phyloP scores from a whole-genome alignment of 2,888 invertebrate genomes.

The Heliconius erato region DNA sequence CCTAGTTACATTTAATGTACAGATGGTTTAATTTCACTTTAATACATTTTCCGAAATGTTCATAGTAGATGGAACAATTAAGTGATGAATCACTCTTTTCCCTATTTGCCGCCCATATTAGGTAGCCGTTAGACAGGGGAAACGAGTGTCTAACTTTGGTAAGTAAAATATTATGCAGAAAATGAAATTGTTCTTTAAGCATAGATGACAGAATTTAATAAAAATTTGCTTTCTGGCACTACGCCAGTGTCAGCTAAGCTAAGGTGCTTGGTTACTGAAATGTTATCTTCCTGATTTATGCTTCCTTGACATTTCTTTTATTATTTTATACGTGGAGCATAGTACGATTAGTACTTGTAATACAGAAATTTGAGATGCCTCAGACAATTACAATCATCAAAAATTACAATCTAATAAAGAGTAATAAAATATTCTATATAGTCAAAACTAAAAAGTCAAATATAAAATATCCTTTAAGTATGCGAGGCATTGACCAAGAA shows the following conservation, averaged over 20 bases:
- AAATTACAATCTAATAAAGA: neutral
- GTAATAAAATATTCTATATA: neutral
- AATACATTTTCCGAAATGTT: too few species aligned
- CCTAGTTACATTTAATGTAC: too few species aligned
- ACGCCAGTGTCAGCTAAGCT: constrained; percentile 21
- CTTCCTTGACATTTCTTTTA: constrained; percentile 7
- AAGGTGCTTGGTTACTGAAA: constrained; percentile 4
- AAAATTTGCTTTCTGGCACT: constrained; percentile 29
- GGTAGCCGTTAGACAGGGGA: neutral
- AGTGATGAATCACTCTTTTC: neutral
- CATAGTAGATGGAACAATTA: neutral
- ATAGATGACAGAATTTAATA: constrained; percentile 22
- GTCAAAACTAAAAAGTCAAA: neutral
- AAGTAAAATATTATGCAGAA: neutral
- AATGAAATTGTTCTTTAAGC: neutral
- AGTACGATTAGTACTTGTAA: neutral
- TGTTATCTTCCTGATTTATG: constrained; percentile 37
- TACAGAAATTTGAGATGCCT: neutral
- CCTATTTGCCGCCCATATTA: neutral
- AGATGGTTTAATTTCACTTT: too few species aligned
- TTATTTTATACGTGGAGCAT: neutral
- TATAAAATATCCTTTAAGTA: too few species aligned
- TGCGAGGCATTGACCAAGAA: too few species aligned
- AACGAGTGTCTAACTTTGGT: neutral
- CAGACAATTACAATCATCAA: too few species aligned